Conservation (phyloP, 2,113 vertebrate genomes). For the Prochilodus magdalenae region DNA sequence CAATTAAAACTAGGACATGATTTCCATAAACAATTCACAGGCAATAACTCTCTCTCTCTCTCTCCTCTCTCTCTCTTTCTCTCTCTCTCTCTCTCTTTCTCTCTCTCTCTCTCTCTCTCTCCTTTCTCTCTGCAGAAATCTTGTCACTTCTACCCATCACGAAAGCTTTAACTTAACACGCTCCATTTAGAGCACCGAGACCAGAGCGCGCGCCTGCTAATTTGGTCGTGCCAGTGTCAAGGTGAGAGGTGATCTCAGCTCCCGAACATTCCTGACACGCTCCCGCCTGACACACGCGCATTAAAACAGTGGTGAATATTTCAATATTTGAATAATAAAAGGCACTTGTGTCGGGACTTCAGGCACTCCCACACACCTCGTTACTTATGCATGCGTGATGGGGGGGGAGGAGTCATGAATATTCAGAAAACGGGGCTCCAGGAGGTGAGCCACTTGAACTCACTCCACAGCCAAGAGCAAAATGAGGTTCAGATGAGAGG, state of each 20-base stretch:
- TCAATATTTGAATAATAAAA: constrained; percentile 51
- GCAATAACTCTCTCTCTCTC: neutral
- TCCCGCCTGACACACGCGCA: constrained; percentile 8
- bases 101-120: no score
- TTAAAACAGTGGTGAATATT: constrained; percentile 37
- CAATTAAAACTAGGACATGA: neutral
- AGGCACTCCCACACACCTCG: constrained; percentile 22
- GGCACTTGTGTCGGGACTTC: constrained; percentile 41
- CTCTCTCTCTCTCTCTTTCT: no score
- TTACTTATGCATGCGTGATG: constrained; percentile 32
- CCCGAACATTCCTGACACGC: constrained; percentile 26
- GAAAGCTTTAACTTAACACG: neutral
- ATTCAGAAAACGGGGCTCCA: constrained; percentile 41
- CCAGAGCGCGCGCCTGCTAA: neutral
- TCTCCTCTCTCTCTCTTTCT: no score
- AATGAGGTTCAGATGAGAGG: neutral
- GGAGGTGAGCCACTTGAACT: constrained; percentile 18
- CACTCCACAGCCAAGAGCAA: neutral
- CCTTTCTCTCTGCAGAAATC: no score
- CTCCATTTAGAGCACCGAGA: neutral
- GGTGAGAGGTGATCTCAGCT: neutral
- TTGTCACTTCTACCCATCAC: neutral
- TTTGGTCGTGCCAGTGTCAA: neutral
- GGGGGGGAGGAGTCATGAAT: constrained; percentile 50
- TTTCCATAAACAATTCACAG: neutral